Evolutionary conservation across 2,113 vertebrate species (phyloP).

Genomic region (Seriola rivoliana): DNA sequence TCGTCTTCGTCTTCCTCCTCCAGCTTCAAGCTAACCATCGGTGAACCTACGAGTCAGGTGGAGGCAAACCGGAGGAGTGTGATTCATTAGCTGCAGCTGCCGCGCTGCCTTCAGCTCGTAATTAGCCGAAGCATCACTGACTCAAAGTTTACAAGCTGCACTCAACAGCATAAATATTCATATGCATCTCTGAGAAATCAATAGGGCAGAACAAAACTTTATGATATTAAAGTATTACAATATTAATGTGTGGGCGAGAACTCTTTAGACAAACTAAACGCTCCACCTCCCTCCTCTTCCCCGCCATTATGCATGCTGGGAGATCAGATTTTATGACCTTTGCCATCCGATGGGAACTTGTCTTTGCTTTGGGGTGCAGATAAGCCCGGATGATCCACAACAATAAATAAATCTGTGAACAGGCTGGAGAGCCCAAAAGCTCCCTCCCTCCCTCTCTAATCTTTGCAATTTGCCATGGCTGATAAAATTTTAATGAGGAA

Average conservation of each 20-base stretch:
- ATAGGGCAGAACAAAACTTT: conserved; percentile 77
- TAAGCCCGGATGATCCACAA: conserved; percentile 80
- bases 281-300: conserved; percentile 41
- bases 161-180: conserved; percentile 73
- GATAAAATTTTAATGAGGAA: conserved; percentile 85
- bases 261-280: conserved; percentile 55
- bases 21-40: neutral
- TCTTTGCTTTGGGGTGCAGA: conserved; percentile 75
- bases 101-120: conserved; percentile 48
- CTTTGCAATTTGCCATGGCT: conserved; percentile 82
- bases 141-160: conserved; percentile 66
- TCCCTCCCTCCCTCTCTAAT: conserved; percentile 74
- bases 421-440: conserved; percentile 67
- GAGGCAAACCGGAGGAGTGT: conserved; percentile 35
- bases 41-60: conserved; percentile 63
- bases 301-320: conserved; percentile 47
- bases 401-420: conserved; percentile 79
- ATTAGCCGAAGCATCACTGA: conserved; percentile 64
- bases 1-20: neutral
- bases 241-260: conserved; percentile 69
- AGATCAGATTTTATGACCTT: conserved; percentile 77
- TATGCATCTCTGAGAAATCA: conserved; percentile 72
- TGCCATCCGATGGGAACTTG: conserved; percentile 69
- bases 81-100: conserved; percentile 56
- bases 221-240: conserved; percentile 74